These are phyloP conservation scores for Gallinago undulata DNA, from an alignment of 2,113 vertebrate species.

Conservation along the genomic window DNA sequence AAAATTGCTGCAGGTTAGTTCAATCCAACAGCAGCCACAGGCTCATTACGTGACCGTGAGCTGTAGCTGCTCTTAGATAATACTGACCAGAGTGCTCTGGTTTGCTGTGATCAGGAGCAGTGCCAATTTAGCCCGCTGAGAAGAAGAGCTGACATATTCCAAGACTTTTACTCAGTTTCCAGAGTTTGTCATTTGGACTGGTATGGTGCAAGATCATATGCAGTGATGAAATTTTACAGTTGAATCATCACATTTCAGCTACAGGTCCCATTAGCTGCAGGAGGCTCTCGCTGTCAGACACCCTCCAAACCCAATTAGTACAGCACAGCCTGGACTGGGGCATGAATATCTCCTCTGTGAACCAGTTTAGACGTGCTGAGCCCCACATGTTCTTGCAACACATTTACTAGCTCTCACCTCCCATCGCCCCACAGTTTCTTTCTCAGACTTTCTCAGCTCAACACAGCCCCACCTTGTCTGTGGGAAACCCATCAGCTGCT, in stretches of 20 bases:
- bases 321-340: not conserved
- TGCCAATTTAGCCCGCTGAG: not conserved
- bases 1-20: not conserved
- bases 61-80: not conserved
- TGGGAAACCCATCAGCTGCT: not conserved
- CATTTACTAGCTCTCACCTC: not conserved
- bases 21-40: not conserved
- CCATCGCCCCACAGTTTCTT: not conserved
- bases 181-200: conserved; percentile 3
- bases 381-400: not conserved
- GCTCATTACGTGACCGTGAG: not conserved
- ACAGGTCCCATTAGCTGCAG: not conserved
- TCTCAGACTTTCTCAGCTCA: not conserved
- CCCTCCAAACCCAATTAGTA: not conserved
- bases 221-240: conserved; percentile 24
- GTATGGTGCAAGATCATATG: not conserved
- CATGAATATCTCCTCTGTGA: not conserved
- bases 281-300: not conserved
- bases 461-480: not conserved
- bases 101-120: not conserved
- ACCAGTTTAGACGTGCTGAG: not conserved
- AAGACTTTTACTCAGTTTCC: not conserved
- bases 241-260: conserved; percentile 10
- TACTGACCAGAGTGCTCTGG: not conserved
- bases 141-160: conserved; percentile 2